These are phyloP conservation scores for Liodrosophila aerea DNA, from an alignment of 2,888 invertebrate genomes.

Conservation along the genomic window DNA sequence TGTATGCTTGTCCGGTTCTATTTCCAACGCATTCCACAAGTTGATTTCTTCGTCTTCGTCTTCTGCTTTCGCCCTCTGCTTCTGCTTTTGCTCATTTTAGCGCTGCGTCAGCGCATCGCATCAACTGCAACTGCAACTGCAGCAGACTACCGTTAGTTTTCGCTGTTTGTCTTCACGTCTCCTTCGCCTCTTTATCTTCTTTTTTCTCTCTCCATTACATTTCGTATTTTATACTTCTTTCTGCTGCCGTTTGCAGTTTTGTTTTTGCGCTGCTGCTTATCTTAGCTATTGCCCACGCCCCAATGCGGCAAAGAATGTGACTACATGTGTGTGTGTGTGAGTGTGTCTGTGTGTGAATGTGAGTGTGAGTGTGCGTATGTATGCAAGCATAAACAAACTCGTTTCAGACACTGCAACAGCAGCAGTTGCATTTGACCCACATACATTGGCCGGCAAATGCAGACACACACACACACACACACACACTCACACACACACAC, in stretches of 20 bases:
- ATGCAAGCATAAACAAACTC: constrained; percentile 19
- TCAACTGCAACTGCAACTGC: no score
- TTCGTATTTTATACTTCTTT: constrained; percentile 5
- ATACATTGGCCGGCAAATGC: constrained; percentile 51
- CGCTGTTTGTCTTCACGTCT: background rate
- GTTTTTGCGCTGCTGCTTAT: constrained; percentile 41
- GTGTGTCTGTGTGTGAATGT: background rate
- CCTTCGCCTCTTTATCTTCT: background rate
- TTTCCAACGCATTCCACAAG: constrained; percentile 64
- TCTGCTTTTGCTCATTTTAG: constrained; percentile 9
- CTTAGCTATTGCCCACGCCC: constrained; percentile 48
- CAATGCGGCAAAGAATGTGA: constrained; percentile 12
- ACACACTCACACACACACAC: background rate
- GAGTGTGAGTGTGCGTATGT: background rate
- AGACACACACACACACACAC: background rate
- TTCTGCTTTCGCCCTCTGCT: constrained; percentile 18
- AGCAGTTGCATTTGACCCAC: constrained; percentile 48
- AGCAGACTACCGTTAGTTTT: constrained; percentile 29
- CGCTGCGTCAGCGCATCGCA: constrained; percentile 10
- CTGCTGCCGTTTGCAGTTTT: constrained; percentile 5
- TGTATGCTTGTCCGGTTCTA: constrained; percentile 37
- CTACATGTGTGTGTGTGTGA: background rate
- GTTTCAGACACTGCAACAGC: constrained; percentile 22
- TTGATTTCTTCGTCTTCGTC: constrained; percentile 36
- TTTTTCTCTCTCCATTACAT: constrained; percentile 3